Evolutionary conservation across 1,140 invertebrate species (phyloP).

Genomic region (Frieseomelitta varia): DNA sequence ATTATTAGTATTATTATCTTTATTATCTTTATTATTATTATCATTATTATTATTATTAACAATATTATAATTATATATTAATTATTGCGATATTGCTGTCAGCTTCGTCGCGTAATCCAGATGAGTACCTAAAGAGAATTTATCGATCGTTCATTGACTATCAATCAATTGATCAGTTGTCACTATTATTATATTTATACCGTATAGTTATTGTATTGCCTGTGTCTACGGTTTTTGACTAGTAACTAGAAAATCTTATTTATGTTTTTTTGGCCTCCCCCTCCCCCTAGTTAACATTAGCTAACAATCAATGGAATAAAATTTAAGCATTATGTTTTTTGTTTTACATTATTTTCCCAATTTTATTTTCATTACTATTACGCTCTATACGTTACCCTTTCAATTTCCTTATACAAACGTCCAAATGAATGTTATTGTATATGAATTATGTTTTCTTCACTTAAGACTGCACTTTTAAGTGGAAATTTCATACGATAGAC

Average conservation of each 20-base stretch:
- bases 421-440: background rate
- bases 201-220: conserved; percentile 64
- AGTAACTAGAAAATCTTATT: conserved; percentile 1
- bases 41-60: conserved; percentile 55
- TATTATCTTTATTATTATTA: conserved; percentile 43
- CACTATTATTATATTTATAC: conserved; percentile 68
- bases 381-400: background rate
- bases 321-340: background rate
- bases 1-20: conserved; percentile 31
- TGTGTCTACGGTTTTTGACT: conserved; percentile 59
- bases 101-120: conserved; percentile 45
- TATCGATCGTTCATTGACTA: conserved; percentile 62
- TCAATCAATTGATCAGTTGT: conserved; percentile 65
- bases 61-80: conserved; percentile 62
- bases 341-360: conserved; percentile 22
- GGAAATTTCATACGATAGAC: conserved; percentile 50
- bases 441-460: background rate
- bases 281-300: conserved; percentile 5
- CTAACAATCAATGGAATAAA: conserved; percentile 45
- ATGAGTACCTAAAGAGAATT: conserved; percentile 63
- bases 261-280: background rate
- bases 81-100: conserved; percentile 60
- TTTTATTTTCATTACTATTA: background rate
- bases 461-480: background rate
- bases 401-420: background rate